phyloP scores from a whole-genome alignment of 53 echinoderm and acorn worm species.

The Henricia sp. region DNA sequence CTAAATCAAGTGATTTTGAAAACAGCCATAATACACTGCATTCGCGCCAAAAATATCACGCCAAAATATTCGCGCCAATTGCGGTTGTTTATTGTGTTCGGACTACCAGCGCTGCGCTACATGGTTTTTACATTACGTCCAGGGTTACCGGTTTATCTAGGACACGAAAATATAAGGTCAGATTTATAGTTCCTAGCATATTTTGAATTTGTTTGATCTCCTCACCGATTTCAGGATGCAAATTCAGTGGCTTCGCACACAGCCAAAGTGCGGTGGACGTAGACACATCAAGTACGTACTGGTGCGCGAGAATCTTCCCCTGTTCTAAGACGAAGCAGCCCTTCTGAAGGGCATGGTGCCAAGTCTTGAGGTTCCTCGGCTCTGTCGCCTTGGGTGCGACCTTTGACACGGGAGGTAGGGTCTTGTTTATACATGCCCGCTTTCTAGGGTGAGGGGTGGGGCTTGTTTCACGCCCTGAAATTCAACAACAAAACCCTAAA shows the following conservation, averaged over 20 bases:
- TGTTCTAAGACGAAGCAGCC: conserved; percentile 90
- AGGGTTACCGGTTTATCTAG: too few relatives aligned
- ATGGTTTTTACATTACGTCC: background rate
- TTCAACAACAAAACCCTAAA: background rate
- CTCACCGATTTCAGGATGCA: conserved; percentile 68
- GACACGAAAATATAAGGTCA: background rate
- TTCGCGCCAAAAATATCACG: too few relatives aligned
- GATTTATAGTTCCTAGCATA: too few relatives aligned
- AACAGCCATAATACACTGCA: too few relatives aligned
- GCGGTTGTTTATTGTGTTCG: too few relatives aligned
- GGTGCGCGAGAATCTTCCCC: conserved; percentile 78
- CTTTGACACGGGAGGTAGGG: conserved; percentile 75
- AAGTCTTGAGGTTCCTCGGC: conserved; percentile 79
- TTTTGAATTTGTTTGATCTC: too few relatives aligned
- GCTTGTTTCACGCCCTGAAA: conserved; percentile 19
- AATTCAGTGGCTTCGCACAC: conserved; percentile 75
- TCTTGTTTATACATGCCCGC: conserved; percentile 44
- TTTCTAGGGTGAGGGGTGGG: conserved; percentile 36
- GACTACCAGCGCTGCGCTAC: background rate
- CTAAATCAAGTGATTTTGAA: too few relatives aligned
- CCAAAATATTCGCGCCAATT: too few relatives aligned
- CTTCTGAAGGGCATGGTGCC: conserved; percentile 86
- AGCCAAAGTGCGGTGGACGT: conserved; percentile 86
- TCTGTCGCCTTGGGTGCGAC: conserved; percentile 69
- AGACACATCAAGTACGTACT: conserved; percentile 83